Percentiles rank a stretch among this genome's conserved stretches.
Conservation (phyloP, 2,888 invertebrate genomes). For the Drosophila dives region DNA sequence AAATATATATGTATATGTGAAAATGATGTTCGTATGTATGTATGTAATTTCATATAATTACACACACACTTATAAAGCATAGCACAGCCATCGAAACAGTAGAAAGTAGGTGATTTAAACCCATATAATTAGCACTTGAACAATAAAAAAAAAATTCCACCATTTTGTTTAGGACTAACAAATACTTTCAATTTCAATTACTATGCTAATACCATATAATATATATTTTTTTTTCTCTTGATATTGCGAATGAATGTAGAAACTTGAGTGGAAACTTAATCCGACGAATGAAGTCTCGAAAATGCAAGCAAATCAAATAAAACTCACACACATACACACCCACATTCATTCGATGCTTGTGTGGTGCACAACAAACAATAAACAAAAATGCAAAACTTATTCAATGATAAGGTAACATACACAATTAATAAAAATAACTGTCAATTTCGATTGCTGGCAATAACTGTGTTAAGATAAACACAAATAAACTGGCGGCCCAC, state of each 20-base stretch:
- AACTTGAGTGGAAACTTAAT: background rate
- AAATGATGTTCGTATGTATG: background rate
- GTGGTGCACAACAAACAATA: conserved; percentile 37
- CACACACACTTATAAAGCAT: background rate
- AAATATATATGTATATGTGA: background rate
- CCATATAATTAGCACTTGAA: background rate
- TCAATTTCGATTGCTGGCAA: conserved; percentile 3
- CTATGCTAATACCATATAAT: background rate
- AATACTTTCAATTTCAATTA: background rate
- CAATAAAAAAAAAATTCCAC: background rate
- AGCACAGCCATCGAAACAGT: background rate
- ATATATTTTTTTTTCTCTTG: background rate
- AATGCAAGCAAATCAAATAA: conserved; percentile 18
- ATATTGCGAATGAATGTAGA: background rate
- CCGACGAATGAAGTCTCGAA: background rate
- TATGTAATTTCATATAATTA: background rate
- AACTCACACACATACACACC: conserved; percentile 3
- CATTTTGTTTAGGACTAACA: background rate
- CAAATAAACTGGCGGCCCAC: conserved; percentile 3
- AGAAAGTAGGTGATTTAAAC: background rate
- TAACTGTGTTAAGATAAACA: conserved; percentile 15
- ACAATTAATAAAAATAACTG: background rate
- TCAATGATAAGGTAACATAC: conserved; percentile 30
- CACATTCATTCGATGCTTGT: background rate
- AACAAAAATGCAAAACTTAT: conserved; percentile 25